A percentile compares a stretch with the other conserved stretches of the same genome.
These are phyloP conservation scores for Chalcosyrphus nemorum DNA, from an alignment of 2,888 invertebrate genomes.

Conservation along the genomic window DNA sequence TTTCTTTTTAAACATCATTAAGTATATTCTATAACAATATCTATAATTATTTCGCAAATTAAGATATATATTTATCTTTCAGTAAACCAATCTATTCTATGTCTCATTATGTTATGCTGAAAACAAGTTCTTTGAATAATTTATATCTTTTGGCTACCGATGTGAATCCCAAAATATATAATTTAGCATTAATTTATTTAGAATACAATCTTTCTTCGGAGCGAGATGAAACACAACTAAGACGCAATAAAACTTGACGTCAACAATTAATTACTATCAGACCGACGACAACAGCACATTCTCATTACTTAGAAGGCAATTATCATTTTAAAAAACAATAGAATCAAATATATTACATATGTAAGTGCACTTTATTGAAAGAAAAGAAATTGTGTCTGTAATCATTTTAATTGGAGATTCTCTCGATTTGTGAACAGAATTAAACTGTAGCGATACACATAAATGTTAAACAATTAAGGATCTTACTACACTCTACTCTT, in stretches of 20 bases:
- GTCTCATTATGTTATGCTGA: not conserved
- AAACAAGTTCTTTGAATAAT: not conserved
- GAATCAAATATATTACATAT: not conserved
- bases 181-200: too few species aligned
- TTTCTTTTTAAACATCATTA: too few species aligned
- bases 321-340: not conserved
- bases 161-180: not conserved
- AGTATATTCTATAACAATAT: too few species aligned
- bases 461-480: too few species aligned
- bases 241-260: conserved; percentile 8
- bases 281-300: not conserved
- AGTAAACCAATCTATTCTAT: not conserved
- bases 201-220: too few species aligned
- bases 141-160: not conserved
- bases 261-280: not conserved
- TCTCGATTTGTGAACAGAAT: not conserved
- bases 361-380: not conserved
- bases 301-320: not conserved
- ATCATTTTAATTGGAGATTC: not conserved
- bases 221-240: not conserved
- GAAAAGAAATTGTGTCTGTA: not conserved
- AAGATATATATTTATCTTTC: too few species aligned
- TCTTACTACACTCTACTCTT: too few species aligned
- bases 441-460: not conserved
- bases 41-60: not conserved